Evolutionary conservation across 2,113 vertebrate genomes (phyloP).

Genomic region (Anguilla japonica): DNA sequence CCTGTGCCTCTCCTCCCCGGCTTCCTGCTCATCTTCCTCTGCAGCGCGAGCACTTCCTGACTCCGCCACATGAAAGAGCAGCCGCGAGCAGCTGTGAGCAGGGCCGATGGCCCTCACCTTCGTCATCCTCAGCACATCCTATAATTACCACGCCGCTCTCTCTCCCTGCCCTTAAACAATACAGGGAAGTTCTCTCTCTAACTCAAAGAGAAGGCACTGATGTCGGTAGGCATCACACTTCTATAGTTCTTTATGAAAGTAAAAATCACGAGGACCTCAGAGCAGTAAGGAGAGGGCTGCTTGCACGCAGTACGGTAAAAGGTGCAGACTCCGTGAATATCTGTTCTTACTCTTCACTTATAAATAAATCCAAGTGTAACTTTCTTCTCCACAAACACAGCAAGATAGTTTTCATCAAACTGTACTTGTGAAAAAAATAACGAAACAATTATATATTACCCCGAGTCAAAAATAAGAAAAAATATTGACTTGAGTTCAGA

Average conservation of each 20-base stretch:
- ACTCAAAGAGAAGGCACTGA: neutral
- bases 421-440: neutral
- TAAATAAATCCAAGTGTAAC: neutral
- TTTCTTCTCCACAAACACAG: neutral
- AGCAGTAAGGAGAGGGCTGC: neutral
- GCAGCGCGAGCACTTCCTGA: slow-evolving; percentile 16
- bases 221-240: neutral
- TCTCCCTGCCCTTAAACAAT: neutral
- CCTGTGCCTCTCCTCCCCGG: neutral
- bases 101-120: neutral
- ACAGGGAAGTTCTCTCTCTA: neutral
- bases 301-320: too few relatives aligned
- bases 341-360: neutral
- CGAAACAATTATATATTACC: neutral
- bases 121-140: neutral
- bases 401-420: neutral
- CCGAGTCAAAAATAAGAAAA: too few relatives aligned
- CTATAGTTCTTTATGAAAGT: neutral
- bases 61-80: slow-evolving; percentile 18
- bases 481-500: neutral
- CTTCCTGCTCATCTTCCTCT: slow-evolving; percentile 23
- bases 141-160: neutral
- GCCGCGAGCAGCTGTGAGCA: neutral
- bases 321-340: neutral
- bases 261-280: neutral